These are phyloP conservation scores for Pachymerium ferrugineum DNA, from an alignment of 2,888 invertebrate genomes.

Conservation along the genomic window DNA sequence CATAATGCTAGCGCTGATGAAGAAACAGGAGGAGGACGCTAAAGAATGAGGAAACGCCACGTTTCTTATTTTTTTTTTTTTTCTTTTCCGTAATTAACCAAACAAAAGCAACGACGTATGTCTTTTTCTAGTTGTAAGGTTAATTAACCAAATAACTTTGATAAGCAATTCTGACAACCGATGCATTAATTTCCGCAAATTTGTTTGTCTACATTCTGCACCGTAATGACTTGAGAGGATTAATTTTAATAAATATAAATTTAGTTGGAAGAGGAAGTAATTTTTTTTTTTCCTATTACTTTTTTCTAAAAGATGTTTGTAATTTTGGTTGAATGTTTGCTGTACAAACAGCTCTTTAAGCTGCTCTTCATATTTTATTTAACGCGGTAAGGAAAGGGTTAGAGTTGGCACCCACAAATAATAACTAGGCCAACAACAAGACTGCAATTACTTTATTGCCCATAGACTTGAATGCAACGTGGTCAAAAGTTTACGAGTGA, in stretches of 20 bases:
- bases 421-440: constrained; percentile 13
- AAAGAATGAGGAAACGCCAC: background rate
- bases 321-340: too few species aligned
- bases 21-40: background rate
- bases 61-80: background rate
- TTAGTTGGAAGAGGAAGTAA: too few species aligned
- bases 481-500: constrained; percentile 12
- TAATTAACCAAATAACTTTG: background rate
- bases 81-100: background rate
- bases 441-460: constrained; percentile 8
- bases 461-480: background rate
- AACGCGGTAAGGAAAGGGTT: background rate
- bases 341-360: background rate
- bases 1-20: background rate
- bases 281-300: too few species aligned
- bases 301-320: too few species aligned
- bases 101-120: background rate
- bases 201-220: background rate
- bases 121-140: background rate
- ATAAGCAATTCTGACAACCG: background rate
- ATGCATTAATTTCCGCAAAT: background rate
- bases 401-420: constrained; percentile 3
- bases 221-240: too few species aligned
- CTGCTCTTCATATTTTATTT: background rate
- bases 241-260: too few species aligned